Evolutionary conservation across 2,113 vertebrate genomes (phyloP).

Genomic region (Ctenodactylus gundi): DNA sequence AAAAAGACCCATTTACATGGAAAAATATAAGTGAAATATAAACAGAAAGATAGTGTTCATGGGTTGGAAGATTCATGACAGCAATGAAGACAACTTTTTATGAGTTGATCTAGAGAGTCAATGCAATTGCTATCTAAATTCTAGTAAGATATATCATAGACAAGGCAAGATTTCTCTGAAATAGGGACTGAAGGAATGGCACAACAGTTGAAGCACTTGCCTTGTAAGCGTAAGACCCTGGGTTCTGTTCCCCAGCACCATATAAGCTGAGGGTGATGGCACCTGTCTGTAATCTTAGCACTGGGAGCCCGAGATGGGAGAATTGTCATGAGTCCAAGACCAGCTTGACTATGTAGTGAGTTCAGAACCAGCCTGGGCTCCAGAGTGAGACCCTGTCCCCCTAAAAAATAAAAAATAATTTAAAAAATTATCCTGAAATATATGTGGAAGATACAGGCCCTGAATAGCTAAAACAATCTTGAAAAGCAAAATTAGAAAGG

Average conservation of each 20-base stretch:
- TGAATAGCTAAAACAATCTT: not conserved
- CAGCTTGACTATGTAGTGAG: too few species aligned
- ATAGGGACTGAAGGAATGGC: too few species aligned
- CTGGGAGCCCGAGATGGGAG: too few species aligned
- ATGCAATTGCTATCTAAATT: not conserved
- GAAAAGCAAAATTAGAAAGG: not conserved
- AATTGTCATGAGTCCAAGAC: too few species aligned
- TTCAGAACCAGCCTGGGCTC: too few species aligned
- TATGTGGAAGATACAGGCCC: not conserved
- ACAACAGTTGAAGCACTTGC: too few species aligned
- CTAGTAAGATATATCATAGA: not conserved
- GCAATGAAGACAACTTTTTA: not conserved
- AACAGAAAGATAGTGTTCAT: not conserved
- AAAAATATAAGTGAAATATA: not conserved
- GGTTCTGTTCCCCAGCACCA: too few species aligned
- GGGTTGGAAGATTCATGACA: not conserved
- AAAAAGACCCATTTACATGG: not conserved
- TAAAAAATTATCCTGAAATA: slow-evolving; percentile 23
- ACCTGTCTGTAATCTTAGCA: too few species aligned
- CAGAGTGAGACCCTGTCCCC: too few species aligned
- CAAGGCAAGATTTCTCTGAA: not conserved
- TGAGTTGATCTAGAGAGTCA: not conserved
- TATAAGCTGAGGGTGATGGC: too few species aligned
- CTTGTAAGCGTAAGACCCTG: too few species aligned
- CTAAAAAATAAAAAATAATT: too few species aligned